Evolutionary conservation across 2,797 vertebrate genomes (phyloP), one percentile per base, ranked within the genome.

Genomic region (Pseudotriccus pelzelni): DNA sequence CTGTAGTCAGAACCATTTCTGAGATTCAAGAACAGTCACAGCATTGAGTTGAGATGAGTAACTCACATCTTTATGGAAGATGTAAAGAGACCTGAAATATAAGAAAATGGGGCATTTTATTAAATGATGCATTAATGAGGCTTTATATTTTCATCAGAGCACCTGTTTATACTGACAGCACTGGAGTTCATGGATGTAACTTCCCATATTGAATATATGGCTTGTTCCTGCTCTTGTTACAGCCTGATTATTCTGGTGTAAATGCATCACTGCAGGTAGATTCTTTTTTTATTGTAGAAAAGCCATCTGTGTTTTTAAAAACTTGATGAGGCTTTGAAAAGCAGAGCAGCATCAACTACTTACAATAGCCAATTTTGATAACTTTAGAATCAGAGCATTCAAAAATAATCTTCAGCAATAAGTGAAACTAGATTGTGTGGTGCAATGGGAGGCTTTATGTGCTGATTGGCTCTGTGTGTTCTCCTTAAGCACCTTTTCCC

Each of bases 261-360:
- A 95, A 94, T 55, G 87, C 83, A 93, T 59, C 94, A 95, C 91
- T 94, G 90, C 93, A 97, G 95, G 95, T 97, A 95, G 73, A 59
- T 37, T 73, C 36, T 11, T 37, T 81, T 39, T 76, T 96, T 91
- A 95, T 94, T 93, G 87, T 75, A 16, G 72, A 96, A 89, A 82
- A 96, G 84, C 96, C 96, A 96, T 96, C 94, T 96, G 95, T 96
- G 95, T 96, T 94, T 96, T 95, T 89, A 95, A 91, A 96, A 94
- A 25, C 87, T 96, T 95, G 93, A 96, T 95, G 96, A 94, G 93
- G 87, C 96, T 89, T 94, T 96, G 91, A 92, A 94, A 94, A 93
- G 79, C 89, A 89, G 91, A 91, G 91, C 79, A 74, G 64, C 93
- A 83, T 64, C 94, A 77, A 43, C 75, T 84, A 60, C 94, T 89